A percentile compares a stretch with the other conserved stretches of the same genome.
Evolutionary conservation across 2,797 vertebrate species (phyloP).

Genomic region (Zenarchopterus dispar): DNA sequence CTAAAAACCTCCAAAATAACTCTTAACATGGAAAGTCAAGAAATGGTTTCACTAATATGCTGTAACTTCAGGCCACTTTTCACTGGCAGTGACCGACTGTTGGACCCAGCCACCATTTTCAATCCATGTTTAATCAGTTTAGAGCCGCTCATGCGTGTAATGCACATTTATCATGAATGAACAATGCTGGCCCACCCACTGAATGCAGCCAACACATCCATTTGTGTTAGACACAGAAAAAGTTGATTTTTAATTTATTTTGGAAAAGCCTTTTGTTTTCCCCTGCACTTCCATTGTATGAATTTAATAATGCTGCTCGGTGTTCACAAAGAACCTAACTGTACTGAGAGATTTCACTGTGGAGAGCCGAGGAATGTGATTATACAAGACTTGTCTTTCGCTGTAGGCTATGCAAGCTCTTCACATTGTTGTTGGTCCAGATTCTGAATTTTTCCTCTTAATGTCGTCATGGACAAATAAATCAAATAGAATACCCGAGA

Average conservation of each 20-base stretch:
- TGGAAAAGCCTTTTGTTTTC: neutral
- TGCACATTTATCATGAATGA: conserved; percentile 72
- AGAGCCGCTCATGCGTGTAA: conserved; percentile 54
- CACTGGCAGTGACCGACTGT: conserved; percentile 35
- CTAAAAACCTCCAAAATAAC: conserved; percentile 5
- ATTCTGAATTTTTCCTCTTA: no score
- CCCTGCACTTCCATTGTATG: neutral
- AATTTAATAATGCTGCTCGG: neutral
- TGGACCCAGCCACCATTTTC: conserved; percentile 44
- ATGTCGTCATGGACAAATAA: no score
- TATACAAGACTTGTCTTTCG: no score
- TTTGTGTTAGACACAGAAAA: conserved; percentile 45
- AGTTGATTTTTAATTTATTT: neutral
- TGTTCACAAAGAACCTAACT: neutral
- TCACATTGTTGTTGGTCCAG: no score
- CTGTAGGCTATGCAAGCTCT: no score
- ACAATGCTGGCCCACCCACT: conserved; percentile 60
- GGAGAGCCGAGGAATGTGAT: no score
- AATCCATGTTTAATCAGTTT: conserved; percentile 59
- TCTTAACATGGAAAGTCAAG: conserved; percentile 50
- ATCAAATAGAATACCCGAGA: no score
- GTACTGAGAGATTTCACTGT: neutral
- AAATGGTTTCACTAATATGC: conserved; percentile 47
- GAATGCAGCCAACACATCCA: conserved; percentile 57
- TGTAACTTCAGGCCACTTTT: conserved; percentile 35